phyloP scores from a whole-genome alignment of 2,113 vertebrate genomes.

The Ceyx cyanopectus region DNA sequence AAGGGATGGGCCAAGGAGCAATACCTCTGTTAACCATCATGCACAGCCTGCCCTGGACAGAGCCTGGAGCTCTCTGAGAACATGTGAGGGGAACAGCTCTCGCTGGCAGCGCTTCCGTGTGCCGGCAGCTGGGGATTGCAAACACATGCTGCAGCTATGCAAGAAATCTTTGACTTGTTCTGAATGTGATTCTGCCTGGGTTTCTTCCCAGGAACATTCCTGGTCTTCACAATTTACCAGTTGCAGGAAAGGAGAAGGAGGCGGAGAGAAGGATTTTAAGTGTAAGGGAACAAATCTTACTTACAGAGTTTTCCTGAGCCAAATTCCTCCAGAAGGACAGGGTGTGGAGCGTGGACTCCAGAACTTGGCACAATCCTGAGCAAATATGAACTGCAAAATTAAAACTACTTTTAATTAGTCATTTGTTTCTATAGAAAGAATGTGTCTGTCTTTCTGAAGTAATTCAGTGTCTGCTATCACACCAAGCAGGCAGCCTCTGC shows the following conservation, averaged over 20 bases:
- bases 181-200: constrained; percentile 63
- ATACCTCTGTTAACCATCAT: background rate
- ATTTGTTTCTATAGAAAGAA: constrained; percentile 19
- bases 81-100: constrained; percentile 50
- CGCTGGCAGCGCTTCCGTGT: constrained; percentile 16
- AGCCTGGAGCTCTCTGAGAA: constrained; percentile 35
- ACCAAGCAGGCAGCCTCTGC: constrained; percentile 24
- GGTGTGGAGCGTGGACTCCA: constrained; percentile 32
- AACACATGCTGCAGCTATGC: constrained; percentile 72
- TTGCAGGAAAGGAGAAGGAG: constrained; percentile 38
- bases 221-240: constrained; percentile 59
- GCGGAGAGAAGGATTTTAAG: background rate
- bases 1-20: background rate
- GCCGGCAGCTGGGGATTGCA: constrained; percentile 37
- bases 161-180: constrained; percentile 71
- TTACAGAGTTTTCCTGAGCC: background rate
- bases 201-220: constrained; percentile 72
- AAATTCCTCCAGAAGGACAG: constrained; percentile 50
- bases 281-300: constrained; percentile 16
- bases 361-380: constrained; percentile 10
- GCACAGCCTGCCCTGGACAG: background rate
- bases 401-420: constrained; percentile 49
- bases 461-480: constrained; percentile 14
- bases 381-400: constrained; percentile 21
- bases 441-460: constrained; percentile 15